Evolutionary conservation across 2,797 vertebrate genomes (phyloP).

Genomic region (Pangasius sanitwongsei): DNA sequence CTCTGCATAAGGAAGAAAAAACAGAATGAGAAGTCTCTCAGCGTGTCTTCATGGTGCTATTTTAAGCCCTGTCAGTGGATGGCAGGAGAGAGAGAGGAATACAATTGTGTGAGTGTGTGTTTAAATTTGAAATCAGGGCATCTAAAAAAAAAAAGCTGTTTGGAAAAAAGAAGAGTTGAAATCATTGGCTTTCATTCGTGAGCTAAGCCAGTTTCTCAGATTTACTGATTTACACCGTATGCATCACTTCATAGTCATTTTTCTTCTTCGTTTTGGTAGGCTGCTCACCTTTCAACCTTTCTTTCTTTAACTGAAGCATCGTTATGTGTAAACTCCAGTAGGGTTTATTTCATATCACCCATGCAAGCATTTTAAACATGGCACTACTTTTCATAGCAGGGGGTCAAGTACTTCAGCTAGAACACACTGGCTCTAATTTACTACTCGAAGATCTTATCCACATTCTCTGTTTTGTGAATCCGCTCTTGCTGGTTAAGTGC

Average conservation of each 20-base stretch:
- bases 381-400: neutral
- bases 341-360: neutral
- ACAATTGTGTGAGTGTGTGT: neutral
- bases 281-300: neutral
- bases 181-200: conserved; percentile 7
- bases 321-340: neutral
- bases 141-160: neutral
- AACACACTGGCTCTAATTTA: neutral
- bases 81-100: conserved; percentile 11
- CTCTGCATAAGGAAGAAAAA: conserved; percentile 38
- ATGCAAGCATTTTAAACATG: neutral
- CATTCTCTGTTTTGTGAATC: conserved; percentile 8
- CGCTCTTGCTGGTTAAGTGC: neutral
- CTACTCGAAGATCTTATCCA: neutral
- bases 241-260: neutral
- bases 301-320: neutral
- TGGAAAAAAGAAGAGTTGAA: neutral
- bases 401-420: neutral
- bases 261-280: neutral
- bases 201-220: neutral
- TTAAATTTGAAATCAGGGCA: neutral
- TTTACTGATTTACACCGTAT: neutral
- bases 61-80: conserved; percentile 41
- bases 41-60: conserved; percentile 37
- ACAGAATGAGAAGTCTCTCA: conserved; percentile 35